Conservation (phyloP, 2,113 vertebrate genomes). For the Empidonax traillii region DNA sequence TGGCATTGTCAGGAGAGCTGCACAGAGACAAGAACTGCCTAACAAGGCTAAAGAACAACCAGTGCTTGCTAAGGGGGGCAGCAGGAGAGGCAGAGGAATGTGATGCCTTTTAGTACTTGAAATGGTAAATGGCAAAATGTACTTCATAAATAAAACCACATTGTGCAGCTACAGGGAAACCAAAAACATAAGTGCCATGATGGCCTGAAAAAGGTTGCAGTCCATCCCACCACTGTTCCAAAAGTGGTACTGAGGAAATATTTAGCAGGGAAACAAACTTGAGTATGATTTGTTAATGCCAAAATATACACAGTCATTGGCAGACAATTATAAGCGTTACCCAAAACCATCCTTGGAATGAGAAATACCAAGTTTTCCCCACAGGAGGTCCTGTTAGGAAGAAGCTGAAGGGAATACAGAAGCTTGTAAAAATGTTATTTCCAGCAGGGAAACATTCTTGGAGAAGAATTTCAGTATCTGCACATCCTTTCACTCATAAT, state of each 20-base stretch:
- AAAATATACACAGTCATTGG: slow-evolving; percentile 41
- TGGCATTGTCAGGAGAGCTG: neutral
- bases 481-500: neutral
- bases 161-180: neutral
- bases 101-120: neutral
- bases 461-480: slow-evolving; percentile 39
- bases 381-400: slow-evolving; percentile 54
- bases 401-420: slow-evolving; percentile 40
- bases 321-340: slow-evolving; percentile 32
- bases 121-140: neutral
- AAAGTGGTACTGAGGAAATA: neutral
- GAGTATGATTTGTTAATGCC: neutral
- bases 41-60: neutral
- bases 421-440: slow-evolving; percentile 65
- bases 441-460: slow-evolving; percentile 22
- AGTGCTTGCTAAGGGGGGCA: neutral
- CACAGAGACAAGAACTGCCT: neutral
- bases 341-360: slow-evolving; percentile 39
- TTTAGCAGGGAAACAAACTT: neutral
- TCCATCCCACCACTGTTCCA: neutral
- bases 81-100: neutral
- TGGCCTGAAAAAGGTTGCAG: neutral
- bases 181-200: neutral
- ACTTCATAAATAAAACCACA: neutral
- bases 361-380: slow-evolving; percentile 28